These are phyloP conservation scores for Campylomormyrus tamandua DNA, from an alignment of 2,113 vertebrate genomes.

Conservation along the genomic window DNA sequence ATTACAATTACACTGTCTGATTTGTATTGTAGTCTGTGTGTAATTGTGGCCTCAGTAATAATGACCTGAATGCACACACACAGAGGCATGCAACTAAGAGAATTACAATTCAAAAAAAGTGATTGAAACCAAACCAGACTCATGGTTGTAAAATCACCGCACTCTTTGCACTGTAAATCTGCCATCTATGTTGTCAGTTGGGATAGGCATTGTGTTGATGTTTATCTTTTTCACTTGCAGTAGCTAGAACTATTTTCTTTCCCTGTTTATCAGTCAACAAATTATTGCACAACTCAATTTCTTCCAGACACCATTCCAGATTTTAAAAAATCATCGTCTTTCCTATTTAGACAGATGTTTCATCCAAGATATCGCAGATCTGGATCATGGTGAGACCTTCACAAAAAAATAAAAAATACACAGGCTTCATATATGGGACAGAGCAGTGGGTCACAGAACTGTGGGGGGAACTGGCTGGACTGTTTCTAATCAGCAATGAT, in stretches of 20 bases:
- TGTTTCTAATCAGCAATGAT: background rate
- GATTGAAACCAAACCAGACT: background rate
- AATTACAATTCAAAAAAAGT: background rate
- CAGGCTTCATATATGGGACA: background rate
- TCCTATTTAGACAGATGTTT: background rate
- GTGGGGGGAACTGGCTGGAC: background rate
- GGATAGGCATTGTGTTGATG: background rate
- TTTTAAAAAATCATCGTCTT: background rate
- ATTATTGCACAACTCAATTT: background rate
- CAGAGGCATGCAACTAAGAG: background rate
- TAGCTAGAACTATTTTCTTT: background rate
- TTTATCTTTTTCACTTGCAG: background rate
- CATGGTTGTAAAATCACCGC: background rate
- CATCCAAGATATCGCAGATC: background rate
- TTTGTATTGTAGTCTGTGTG: background rate
- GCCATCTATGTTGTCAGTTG: background rate
- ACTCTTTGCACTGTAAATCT: background rate
- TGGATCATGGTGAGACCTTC: background rate
- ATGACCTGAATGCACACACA: background rate
- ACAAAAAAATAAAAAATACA: background rate
- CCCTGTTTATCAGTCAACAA: background rate
- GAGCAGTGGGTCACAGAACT: background rate
- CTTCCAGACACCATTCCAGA: background rate
- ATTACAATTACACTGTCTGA: background rate
- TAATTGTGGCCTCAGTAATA: background rate